These are phyloP conservation scores for Platycnemis pennipes DNA, from an alignment of 2,888 invertebrate species.

Conservation along the genomic window DNA sequence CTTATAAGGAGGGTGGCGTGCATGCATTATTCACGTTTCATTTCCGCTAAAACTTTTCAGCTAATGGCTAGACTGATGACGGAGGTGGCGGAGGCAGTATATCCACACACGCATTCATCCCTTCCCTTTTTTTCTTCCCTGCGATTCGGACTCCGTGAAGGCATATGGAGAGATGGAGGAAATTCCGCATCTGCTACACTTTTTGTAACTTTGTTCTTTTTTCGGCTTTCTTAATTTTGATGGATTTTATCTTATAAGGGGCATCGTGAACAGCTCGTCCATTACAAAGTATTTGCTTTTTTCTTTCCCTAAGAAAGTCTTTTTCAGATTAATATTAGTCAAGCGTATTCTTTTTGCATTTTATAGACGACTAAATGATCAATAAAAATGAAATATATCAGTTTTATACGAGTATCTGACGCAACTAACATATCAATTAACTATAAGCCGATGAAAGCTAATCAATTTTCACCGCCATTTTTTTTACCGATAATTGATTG, in stretches of 20 bases:
- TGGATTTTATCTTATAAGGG: constrained; percentile 1
- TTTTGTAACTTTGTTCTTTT: background rate
- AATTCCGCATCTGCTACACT: background rate
- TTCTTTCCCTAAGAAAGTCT: background rate
- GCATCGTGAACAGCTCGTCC: background rate
- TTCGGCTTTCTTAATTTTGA: background rate
- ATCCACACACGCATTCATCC: background rate
- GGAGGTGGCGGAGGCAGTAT: background rate
- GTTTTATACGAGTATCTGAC: background rate
- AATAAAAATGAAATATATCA: background rate
- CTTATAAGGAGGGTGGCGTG: constrained; percentile 29
- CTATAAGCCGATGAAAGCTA: background rate
- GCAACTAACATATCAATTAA: constrained; percentile 19
- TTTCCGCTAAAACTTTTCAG: background rate
- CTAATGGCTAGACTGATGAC: constrained; percentile 17
- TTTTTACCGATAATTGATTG: background rate
- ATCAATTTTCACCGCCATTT: background rate
- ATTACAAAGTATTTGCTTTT: background rate
- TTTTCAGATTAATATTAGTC: background rate
- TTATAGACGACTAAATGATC: background rate
- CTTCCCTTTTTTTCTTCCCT: background rate
- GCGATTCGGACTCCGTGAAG: background rate
- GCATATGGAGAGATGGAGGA: background rate
- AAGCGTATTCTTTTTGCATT: background rate
- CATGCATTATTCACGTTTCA: constrained; percentile 24